Evolutionary conservation across 2,888 invertebrate genomes (phyloP).

Genomic region (Agrotis ipsilon): DNA sequence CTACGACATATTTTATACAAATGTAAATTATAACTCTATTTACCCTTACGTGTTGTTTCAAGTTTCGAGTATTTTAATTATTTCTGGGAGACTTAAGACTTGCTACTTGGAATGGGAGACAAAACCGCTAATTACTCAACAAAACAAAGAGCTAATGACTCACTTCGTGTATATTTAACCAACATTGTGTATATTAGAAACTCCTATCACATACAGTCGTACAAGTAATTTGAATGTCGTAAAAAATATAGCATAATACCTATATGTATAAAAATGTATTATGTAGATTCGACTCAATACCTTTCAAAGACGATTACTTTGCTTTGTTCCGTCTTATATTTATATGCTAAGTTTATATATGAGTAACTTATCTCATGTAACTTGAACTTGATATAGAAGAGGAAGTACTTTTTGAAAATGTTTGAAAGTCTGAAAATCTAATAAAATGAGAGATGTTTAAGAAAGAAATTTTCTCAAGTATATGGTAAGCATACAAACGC

Average conservation of each 20-base stretch:
- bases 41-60: neutral
- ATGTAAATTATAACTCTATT: neutral
- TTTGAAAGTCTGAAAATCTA: no score
- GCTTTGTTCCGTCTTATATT: neutral
- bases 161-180: neutral
- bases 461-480: no score
- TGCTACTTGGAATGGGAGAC: neutral
- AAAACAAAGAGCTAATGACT: neutral
- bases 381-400: neutral
- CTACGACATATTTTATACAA: no score
- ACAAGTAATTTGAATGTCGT: no score
- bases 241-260: no score
- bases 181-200: neutral
- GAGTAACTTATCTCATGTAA: no score
- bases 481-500: no score
- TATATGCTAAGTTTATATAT: no score
- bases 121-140: slow-evolving; percentile 3
- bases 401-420: no score
- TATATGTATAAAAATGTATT: no score
- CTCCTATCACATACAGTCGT: neutral
- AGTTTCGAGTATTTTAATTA: slow-evolving; percentile 7
- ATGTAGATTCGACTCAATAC: neutral
- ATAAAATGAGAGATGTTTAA: no score
- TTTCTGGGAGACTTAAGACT: neutral
- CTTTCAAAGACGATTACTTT: neutral